Evolutionary conservation across 2,888 invertebrate species (phyloP).

Genomic region (Melanostoma scalare): DNA sequence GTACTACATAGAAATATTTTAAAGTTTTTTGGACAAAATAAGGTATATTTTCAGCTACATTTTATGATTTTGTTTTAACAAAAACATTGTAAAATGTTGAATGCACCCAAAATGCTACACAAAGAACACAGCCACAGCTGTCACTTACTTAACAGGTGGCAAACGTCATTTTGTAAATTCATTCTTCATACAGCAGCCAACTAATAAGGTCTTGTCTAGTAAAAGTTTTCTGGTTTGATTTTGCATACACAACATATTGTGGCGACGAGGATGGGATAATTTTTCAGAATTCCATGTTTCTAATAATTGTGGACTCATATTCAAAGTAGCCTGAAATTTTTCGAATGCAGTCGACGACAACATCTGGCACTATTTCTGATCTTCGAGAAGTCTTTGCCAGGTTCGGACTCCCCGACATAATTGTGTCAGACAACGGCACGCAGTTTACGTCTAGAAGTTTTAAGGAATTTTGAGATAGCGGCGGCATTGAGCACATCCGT

Average conservation of each 20-base stretch:
- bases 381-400: conserved; percentile 18
- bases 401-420: conserved; percentile 10
- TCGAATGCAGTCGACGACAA: background rate
- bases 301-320: conserved; percentile 28
- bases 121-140: too few relatives aligned
- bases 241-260: conserved; percentile 26
- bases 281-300: conserved; percentile 2
- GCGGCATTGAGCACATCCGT: conserved; percentile 51
- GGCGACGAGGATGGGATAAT: conserved; percentile 63
- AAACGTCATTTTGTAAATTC: too few relatives aligned
- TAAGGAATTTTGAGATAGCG: conserved; percentile 9
- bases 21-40: too few relatives aligned
- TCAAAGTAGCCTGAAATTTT: conserved; percentile 35
- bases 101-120: too few relatives aligned
- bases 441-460: conserved; percentile 52
- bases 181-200: too few relatives aligned
- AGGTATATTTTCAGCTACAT: too few relatives aligned
- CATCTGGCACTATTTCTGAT: background rate
- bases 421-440: conserved; percentile 70
- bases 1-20: too few relatives aligned
- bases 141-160: too few relatives aligned
- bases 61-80: too few relatives aligned
- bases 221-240: background rate
- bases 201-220: too few relatives aligned
- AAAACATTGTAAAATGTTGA: too few relatives aligned